Percentiles rank a stretch among this genome's conserved stretches.
Evolutionary conservation across 2,888 invertebrate species (phyloP).

Genomic region (Acleris sparsana): DNA sequence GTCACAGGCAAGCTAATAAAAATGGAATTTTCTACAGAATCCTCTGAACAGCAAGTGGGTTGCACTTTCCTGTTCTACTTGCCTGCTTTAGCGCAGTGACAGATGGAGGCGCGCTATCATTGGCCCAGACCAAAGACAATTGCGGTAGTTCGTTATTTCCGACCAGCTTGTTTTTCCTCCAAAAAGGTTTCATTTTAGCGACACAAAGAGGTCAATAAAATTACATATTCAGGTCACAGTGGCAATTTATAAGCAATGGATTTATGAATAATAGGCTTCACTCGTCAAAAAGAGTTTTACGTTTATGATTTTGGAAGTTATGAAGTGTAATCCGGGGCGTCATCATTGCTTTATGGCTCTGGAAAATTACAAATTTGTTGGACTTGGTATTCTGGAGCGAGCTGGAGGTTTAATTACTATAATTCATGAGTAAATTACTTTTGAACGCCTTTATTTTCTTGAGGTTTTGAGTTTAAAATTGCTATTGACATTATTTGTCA

Average conservation of each 20-base stretch:
- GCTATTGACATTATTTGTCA: too few species aligned
- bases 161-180: background rate
- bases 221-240: conserved; percentile 32
- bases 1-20: too few species aligned
- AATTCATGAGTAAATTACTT: conserved; percentile 1
- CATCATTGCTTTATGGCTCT: conserved; percentile 30
- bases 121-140: background rate
- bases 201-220: conserved; percentile 29
- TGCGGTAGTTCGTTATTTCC: background rate
- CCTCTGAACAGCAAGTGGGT: background rate
- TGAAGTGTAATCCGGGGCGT: conserved; percentile 28
- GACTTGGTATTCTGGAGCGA: conserved; percentile 3
- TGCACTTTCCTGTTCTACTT: conserved; percentile 7
- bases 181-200: conserved; percentile 19
- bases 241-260: conserved; percentile 33
- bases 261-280: conserved; percentile 26
- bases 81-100: conserved; percentile 21
- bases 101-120: conserved; percentile 21
- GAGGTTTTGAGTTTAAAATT: background rate
- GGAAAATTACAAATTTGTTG: conserved; percentile 29
- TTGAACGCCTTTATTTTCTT: background rate
- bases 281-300: conserved; percentile 30
- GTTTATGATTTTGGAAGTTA: conserved; percentile 30
- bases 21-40: conserved; percentile 3
- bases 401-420: conserved; percentile 12